A percentile compares a stretch with the other conserved stretches of the same genome.
phyloP scores from a whole-genome alignment of 2,113 vertebrate genomes.

The Misgurnus mizolepis region DNA sequence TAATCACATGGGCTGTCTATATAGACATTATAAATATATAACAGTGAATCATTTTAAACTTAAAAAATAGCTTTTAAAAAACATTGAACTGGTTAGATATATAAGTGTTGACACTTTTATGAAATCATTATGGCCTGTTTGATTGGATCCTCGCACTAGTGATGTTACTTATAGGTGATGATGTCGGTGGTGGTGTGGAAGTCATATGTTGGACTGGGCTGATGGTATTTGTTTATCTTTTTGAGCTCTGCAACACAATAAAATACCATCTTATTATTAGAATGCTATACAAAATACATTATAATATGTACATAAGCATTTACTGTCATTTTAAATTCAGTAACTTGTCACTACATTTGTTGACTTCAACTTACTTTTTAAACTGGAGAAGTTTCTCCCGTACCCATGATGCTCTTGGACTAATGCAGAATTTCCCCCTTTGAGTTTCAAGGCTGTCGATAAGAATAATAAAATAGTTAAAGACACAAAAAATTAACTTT shows the following conservation, averaged over 20 bases:
- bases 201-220: neutral
- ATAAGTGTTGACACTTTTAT: no score
- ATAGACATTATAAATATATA: no score
- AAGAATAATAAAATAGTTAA: neutral
- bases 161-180: neutral
- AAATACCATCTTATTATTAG: neutral
- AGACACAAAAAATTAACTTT: neutral
- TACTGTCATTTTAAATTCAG: neutral
- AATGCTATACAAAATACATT: neutral
- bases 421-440: constrained; percentile 16
- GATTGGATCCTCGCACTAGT: neutral
- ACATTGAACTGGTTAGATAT: no score
- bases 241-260: neutral
- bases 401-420: constrained; percentile 24
- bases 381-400: constrained; percentile 1
- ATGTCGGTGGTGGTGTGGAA: neutral
- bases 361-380: neutral
- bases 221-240: neutral
- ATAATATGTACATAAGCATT: neutral
- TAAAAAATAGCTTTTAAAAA: no score
- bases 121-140: no score
- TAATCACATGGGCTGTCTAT: no score
- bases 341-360: neutral
- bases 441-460: constrained; percentile 30
- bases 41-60: no score